Evolutionary conservation across 2,797 vertebrate genomes (phyloP).

Genomic region (Tachyglossus aculeatus): DNA sequence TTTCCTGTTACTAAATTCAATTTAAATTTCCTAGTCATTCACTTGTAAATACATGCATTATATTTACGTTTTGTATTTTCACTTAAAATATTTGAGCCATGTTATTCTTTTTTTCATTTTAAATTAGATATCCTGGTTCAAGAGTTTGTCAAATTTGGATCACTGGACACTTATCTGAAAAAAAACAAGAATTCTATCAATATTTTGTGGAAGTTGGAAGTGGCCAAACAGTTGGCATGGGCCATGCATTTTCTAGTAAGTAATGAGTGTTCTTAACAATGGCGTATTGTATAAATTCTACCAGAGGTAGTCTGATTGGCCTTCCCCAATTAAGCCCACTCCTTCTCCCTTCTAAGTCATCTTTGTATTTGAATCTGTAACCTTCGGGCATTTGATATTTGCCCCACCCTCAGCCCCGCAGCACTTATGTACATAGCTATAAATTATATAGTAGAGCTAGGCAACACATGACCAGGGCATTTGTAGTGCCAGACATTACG

Average conservation of each 20-base stretch:
- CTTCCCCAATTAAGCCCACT: no score
- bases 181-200: conserved; percentile 90
- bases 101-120: conserved; percentile 47
- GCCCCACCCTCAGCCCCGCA: no score
- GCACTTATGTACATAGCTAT: no score
- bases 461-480: no score
- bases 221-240: conserved; percentile 95
- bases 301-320: no score
- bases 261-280: conserved; percentile 26
- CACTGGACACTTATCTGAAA: conserved; percentile 93
- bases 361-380: no score
- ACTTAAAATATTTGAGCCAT: conserved; percentile 7
- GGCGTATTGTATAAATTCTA: neutral
- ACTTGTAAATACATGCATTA: conserved; percentile 2
- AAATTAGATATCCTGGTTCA: conserved; percentile 94
- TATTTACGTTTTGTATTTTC: neutral
- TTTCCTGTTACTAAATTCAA: conserved; percentile 13
- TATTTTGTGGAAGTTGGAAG: conserved; percentile 97
- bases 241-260: conserved; percentile 96
- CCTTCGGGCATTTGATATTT: no score
- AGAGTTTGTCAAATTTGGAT: conserved; percentile 94
- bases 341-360: no score
- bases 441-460: no score
- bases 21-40: conserved; percentile 12
- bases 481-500: no score